Conservation (phyloP, 2,797 vertebrate species). For the Rhynchotus rufescens region DNA sequence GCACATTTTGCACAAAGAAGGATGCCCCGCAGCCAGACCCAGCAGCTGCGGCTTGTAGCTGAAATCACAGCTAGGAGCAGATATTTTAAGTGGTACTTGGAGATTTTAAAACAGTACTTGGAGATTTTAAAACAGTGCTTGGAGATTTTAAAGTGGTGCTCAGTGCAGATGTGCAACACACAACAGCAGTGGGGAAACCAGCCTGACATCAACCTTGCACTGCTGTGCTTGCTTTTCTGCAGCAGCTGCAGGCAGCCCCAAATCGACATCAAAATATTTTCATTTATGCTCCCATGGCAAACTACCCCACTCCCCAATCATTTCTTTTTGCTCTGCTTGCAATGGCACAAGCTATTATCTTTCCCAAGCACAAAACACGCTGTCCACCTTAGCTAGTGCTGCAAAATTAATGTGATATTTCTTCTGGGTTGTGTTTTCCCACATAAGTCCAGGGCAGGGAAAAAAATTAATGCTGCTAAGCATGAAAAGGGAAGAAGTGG, state of each 20-base stretch:
- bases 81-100: background rate
- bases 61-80: background rate
- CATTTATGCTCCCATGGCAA: background rate
- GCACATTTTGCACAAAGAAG: background rate
- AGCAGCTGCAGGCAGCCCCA: background rate
- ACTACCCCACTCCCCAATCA: fast-evolving
- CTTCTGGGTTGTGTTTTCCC: background rate
- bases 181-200: background rate
- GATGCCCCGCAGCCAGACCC: background rate
- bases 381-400: background rate
- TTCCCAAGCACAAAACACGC: background rate
- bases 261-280: background rate
- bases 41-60: background rate
- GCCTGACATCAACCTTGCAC: background rate
- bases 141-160: background rate
- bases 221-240: background rate
- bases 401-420: constrained; percentile 8
- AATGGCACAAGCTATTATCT: background rate
- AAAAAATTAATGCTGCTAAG: constrained; percentile 8
- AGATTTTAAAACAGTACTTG: no score
- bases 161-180: background rate
- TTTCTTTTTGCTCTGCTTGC: background rate
- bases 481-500: background rate
- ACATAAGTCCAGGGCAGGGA: background rate
- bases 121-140: no score